Conservation (phyloP, 2,113 vertebrate genomes). For the Microcebus murinus region DNA sequence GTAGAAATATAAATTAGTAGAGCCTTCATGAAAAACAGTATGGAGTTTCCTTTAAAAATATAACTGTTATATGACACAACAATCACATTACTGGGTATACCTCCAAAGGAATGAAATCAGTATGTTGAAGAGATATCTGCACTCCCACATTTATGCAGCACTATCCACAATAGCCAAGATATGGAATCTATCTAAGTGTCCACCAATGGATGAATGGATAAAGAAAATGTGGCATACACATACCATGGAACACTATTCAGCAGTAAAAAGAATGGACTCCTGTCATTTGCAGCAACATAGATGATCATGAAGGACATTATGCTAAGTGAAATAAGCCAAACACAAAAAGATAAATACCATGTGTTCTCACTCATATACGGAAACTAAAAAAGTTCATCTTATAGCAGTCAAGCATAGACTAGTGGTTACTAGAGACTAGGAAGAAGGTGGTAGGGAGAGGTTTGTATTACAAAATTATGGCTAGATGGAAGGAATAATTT, state of each 20-base stretch:
- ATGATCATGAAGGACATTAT: background rate
- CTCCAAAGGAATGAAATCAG: background rate
- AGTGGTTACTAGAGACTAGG: background rate
- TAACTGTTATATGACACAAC: background rate
- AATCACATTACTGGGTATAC: background rate
- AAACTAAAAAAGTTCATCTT: background rate
- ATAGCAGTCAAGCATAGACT: background rate
- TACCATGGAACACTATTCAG: background rate
- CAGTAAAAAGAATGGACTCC: background rate
- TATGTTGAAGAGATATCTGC: background rate
- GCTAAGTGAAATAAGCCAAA: background rate
- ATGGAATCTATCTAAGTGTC: background rate
- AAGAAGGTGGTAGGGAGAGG: background rate
- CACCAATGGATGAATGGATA: background rate
- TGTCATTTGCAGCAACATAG: background rate
- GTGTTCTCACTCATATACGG: background rate
- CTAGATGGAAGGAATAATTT: background rate
- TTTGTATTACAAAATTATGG: background rate
- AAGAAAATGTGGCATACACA: background rate
- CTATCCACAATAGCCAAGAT: background rate
- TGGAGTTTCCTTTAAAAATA: background rate
- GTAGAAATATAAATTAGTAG: no score
- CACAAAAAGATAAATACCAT: background rate
- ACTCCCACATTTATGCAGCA: background rate
- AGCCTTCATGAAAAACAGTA: no score